Evolutionary conservation across 2,113 vertebrate species (phyloP).

Genomic region (Glaucomys volans): DNA sequence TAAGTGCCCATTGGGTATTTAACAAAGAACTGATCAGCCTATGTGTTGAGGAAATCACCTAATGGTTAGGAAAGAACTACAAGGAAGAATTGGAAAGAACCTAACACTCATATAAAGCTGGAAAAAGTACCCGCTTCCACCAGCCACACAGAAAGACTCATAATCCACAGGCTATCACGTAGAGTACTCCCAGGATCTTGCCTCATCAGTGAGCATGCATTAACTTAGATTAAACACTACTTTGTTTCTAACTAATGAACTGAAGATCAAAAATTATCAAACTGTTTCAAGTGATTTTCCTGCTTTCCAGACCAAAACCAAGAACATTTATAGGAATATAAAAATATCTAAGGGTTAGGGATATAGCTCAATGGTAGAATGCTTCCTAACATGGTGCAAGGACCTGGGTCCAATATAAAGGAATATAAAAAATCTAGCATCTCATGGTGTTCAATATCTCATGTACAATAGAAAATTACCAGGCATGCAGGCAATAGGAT

Average conservation of each 20-base stretch:
- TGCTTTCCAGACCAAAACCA: neutral
- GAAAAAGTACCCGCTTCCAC: neutral
- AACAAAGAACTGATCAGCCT: neutral
- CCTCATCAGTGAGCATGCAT: neutral
- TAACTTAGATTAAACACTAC: neutral
- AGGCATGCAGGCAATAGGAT: neutral
- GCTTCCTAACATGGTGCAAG: too few species aligned
- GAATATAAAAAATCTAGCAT: neutral
- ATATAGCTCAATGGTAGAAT: too few species aligned
- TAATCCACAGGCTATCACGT: neutral
- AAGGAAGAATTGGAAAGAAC: neutral
- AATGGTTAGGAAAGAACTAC: neutral
- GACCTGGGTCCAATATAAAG: neutral
- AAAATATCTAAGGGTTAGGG: neutral
- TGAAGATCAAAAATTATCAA: neutral
- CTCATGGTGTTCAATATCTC: neutral
- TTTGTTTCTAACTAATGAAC: neutral
- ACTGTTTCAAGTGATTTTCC: neutral
- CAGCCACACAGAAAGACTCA: neutral
- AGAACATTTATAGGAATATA: neutral
- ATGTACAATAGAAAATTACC: neutral
- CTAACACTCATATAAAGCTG: neutral
- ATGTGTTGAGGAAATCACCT: neutral
- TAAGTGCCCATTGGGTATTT: neutral
- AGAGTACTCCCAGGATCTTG: neutral